A percentile compares a stretch with the other conserved stretches of the same genome.
phyloP scores from a whole-genome alignment of 2,797 vertebrate species.

The Acipenser ruthenus region DNA sequence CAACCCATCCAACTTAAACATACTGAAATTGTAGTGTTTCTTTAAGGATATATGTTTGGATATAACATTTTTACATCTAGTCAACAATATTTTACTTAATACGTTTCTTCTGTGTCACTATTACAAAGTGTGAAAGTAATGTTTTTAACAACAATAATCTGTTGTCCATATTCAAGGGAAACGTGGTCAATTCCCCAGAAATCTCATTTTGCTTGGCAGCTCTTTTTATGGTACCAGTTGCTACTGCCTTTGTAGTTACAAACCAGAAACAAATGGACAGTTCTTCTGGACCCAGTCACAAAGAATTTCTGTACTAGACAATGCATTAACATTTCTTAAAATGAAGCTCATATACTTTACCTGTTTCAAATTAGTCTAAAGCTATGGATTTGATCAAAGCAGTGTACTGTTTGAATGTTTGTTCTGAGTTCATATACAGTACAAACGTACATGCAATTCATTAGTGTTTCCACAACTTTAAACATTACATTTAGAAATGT shows the following conservation, averaged over 20 bases:
- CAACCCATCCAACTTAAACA: constrained; percentile 34
- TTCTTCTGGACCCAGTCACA: constrained; percentile 43
- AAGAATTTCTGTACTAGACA: constrained; percentile 33
- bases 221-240: constrained; percentile 48
- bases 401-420: too few relatives aligned
- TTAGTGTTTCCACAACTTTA: too few relatives aligned
- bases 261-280: constrained; percentile 68
- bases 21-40: constrained; percentile 23
- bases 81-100: constrained; percentile 34
- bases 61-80: constrained; percentile 43
- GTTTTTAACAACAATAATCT: constrained; percentile 45
- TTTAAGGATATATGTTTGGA: constrained; percentile 29
- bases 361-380: constrained; percentile 48
- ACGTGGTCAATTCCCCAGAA: constrained; percentile 31
- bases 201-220: constrained; percentile 64
- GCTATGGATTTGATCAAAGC: constrained; percentile 14
- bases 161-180: constrained; percentile 54
- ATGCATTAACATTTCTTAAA: constrained; percentile 39
- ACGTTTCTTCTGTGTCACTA: constrained; percentile 33
- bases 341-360: constrained; percentile 20
- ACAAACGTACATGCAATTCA: too few relatives aligned
- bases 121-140: constrained; percentile 47
- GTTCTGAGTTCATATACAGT: too few relatives aligned
- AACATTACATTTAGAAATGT: too few relatives aligned
- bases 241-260: constrained; percentile 68